These are phyloP conservation scores for Euborellia annulipes DNA, from an alignment of 1,140 invertebrate genomes.

Conservation along the genomic window DNA sequence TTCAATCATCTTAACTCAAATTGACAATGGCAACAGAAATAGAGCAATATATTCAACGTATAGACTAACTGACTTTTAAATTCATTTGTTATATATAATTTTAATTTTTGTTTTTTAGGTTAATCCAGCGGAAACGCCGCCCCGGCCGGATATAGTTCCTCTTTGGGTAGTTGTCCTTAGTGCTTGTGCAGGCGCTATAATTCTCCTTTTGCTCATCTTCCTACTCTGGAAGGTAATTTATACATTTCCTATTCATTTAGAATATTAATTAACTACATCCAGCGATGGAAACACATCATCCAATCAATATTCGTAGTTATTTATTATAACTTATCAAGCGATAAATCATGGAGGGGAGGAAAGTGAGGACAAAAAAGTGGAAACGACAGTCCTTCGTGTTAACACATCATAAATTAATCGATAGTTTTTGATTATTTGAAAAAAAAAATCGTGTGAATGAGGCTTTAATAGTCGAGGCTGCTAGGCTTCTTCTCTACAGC, in stretches of 20 bases:
- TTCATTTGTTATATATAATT: too few relatives aligned
- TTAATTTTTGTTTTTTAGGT: slow-evolving; percentile 18
- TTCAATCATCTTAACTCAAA: too few relatives aligned
- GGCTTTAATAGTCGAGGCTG: too few relatives aligned
- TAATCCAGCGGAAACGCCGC: slow-evolving; percentile 40
- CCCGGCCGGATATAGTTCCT: slow-evolving; percentile 52
- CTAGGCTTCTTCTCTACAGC: too few relatives aligned
- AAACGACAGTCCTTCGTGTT: neutral
- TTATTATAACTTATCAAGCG: too few relatives aligned
- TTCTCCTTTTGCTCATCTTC: slow-evolving; percentile 64
- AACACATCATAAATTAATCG: neutral
- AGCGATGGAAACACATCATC: slow-evolving; percentile 2
- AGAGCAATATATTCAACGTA: too few relatives aligned
- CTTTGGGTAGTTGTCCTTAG: slow-evolving; percentile 81
- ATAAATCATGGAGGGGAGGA: too few relatives aligned
- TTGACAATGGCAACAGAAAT: too few relatives aligned
- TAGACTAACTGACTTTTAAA: too few relatives aligned
- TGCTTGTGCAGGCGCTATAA: slow-evolving; percentile 61
- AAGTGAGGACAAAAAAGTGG: neutral
- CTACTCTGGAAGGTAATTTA: slow-evolving; percentile 65
- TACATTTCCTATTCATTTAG: slow-evolving; percentile 5
- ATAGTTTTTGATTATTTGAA: neutral
- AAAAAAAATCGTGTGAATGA: too few relatives aligned
- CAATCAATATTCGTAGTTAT: too few relatives aligned
- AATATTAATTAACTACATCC: slow-evolving; percentile 8